A percentile compares a stretch with the other conserved stretches of the same genome.
Evolutionary conservation across 2,113 vertebrate genomes (phyloP).

Genomic region (Trochalopteron elliotii): DNA sequence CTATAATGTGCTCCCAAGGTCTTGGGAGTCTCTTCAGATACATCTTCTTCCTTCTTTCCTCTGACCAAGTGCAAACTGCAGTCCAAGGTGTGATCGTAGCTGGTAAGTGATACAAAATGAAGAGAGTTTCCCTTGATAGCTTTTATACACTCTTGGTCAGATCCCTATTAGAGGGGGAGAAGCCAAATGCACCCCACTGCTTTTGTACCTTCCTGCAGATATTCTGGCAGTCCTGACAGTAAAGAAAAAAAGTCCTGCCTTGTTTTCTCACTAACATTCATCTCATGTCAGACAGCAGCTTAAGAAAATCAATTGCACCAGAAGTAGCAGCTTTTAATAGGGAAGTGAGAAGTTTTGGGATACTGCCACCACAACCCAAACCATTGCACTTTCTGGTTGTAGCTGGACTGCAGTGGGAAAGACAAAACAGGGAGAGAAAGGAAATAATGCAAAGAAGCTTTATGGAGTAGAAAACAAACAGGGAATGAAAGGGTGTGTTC

Average conservation of each 20-base stretch:
- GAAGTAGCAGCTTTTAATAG: background rate
- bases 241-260: background rate
- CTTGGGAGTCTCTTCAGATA: background rate
- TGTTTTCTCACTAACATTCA: background rate
- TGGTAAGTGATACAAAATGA: background rate
- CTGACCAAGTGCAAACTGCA: background rate
- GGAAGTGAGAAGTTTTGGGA: background rate
- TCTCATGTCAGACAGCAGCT: background rate
- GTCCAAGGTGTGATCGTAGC: background rate
- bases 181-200: background rate
- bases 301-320: background rate
- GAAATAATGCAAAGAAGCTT: background rate
- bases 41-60: background rate
- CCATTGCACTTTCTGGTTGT: background rate
- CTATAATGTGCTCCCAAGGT: background rate
- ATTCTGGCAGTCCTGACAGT: background rate
- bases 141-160: background rate
- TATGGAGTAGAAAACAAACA: constrained; percentile 29
- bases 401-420: background rate
- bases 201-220: background rate
- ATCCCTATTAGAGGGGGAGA: background rate
- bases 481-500: constrained; percentile 46
- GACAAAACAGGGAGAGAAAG: background rate
- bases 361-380: background rate
- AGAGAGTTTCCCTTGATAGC: background rate